Percentiles rank a stretch among this genome's conserved stretches.
Evolutionary conservation across 2,797 vertebrate species (phyloP).

Genomic region (Arrhamphus sclerolepis): DNA sequence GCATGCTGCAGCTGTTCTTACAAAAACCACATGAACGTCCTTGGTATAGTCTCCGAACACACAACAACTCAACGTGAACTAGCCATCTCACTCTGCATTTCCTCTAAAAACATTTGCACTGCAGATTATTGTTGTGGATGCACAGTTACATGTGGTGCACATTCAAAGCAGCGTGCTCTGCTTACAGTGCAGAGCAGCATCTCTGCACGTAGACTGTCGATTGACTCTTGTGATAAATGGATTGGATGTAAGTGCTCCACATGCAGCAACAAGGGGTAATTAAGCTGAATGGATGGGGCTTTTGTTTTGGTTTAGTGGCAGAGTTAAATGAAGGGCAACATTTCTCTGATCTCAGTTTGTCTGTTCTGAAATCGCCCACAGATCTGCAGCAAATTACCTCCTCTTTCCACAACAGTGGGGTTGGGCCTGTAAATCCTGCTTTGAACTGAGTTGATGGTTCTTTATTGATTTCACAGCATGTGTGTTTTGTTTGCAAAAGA

Average conservation of each 20-base stretch:
- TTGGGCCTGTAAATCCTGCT: constrained; percentile 45
- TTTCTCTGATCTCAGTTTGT: constrained; percentile 49
- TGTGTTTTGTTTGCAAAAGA: constrained; percentile 33
- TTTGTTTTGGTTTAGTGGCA: constrained; percentile 66
- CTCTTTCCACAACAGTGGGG: constrained; percentile 24
- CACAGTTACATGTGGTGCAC: not conserved
- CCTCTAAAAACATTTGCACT: constrained; percentile 3
- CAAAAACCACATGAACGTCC: not conserved
- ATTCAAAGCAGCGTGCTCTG: not conserved
- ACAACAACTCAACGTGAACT: not conserved
- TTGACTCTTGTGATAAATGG: constrained; percentile 61
- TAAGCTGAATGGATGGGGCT: constrained; percentile 66
- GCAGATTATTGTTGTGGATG: constrained; percentile 5
- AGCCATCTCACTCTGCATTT: constrained; percentile 1
- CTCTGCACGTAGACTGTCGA: constrained; percentile 19
- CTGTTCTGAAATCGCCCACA: constrained; percentile 33
- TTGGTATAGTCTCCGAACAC: no score
- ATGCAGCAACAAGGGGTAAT: constrained; percentile 57
- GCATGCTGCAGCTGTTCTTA: not conserved
- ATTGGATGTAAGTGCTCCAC: constrained; percentile 59
- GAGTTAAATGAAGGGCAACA: constrained; percentile 68
- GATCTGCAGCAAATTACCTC: constrained; percentile 45
- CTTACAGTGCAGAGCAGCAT: constrained; percentile 22
- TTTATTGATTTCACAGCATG: constrained; percentile 50
- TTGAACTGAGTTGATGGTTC: constrained; percentile 42